Base-by-base conservation (phyloP, 92 coral and sea anemone species). In the Parazoanthus darwini region DNA sequence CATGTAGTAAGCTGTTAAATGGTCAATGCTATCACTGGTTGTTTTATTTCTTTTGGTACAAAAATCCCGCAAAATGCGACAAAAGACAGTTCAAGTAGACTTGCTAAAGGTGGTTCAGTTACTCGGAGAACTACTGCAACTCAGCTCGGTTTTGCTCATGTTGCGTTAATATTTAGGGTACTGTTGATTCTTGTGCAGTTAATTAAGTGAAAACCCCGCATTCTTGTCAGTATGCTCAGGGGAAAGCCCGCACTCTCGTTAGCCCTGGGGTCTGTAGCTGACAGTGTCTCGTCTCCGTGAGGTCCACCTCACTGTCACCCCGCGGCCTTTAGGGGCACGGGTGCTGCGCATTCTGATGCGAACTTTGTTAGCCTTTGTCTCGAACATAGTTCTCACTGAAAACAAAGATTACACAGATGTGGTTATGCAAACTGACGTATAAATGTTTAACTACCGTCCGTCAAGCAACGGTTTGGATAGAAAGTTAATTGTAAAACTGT, bases 321-420 rank as follows among this genome's bases (percentile, higher is more conserved):
- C 87, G 20, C 79, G 36, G 6, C 87, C 70, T 71, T 35, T 84
- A 46, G 48, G 50, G 16, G 7, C 42, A 5, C 20, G 15, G 16
- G n/a, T 46, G 42, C 87, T 29, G 25, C 87, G 87, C 54, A 84
- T 8, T 4, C 87, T 74, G 87, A 84, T 84, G 23, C 87, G 75
- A 50, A 71, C 87, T 46, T 46, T 36, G 87, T 84, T 71, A 46
- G 78, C 29, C 66, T 68, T 48, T n/a, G 75, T 7, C 79, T 33
- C 48, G 59, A 84, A 84, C 14, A 26, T 37, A 20, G 68, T 70
- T 72, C 2, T 46, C 25, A 84, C 87, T 84, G 78, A 16, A 84
- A 70, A 48, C 26, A 84, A 35, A 46, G 51, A 6, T 18, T 23
- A 2, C 29, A 56, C 46, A 22, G 5, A 78, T 29, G 13, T 48